Conservation (phyloP, 23 tunicate genomes). For the Trididemnum clinides region DNA sequence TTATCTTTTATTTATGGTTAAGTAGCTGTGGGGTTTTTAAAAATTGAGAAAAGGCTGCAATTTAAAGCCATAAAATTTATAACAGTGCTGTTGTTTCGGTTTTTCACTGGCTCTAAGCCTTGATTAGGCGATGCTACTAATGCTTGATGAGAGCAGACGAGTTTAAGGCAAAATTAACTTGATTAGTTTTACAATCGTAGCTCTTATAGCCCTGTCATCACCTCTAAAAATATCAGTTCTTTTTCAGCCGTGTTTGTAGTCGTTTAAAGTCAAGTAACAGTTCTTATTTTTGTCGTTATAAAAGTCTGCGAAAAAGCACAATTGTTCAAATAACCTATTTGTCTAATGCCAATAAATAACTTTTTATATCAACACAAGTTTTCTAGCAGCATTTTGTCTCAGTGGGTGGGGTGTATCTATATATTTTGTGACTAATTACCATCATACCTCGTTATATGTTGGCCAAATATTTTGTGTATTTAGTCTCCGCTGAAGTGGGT, state of each 20-base stretch:
- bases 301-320: no score
- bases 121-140: conserved; percentile 3
- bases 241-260: no score
- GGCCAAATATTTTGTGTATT: conserved; percentile 8
- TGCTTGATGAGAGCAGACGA: background rate
- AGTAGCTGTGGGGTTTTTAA: background rate
- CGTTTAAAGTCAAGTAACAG: no score
- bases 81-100: background rate
- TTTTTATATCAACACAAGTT: no score
- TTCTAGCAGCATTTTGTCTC: no score
- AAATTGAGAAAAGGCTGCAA: background rate
- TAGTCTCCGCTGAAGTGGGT: background rate
- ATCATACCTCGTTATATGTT: background rate
- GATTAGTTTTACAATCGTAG: conserved; percentile 14
- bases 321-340: no score
- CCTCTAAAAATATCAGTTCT: background rate
- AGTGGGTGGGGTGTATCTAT: background rate
- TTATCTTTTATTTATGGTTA: conserved; percentile 15
- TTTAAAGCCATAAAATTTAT: conserved; percentile 4
- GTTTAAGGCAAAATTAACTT: conserved; percentile 26
- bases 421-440: background rate
- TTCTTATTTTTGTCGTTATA: no score
- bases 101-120: background rate
- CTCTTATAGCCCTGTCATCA: background rate
- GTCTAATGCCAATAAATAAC: no score